A percentile compares a stretch with the other conserved stretches of the same genome.
phyloP scores from a whole-genome alignment of 1,140 invertebrate genomes.

The Cephus cinctus region DNA sequence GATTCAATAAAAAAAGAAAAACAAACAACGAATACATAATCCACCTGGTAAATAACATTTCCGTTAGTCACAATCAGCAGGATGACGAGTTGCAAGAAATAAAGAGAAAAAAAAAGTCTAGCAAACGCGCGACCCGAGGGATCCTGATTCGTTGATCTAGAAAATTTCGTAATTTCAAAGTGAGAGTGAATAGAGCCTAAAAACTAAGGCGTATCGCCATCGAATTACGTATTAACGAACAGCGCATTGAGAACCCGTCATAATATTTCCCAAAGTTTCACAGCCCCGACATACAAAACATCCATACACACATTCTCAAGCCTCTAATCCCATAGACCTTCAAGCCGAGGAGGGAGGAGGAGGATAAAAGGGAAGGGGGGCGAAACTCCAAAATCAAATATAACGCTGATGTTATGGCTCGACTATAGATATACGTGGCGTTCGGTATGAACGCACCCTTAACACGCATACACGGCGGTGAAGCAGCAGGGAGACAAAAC shows the following conservation, averaged over 20 bases:
- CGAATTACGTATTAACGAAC: neutral
- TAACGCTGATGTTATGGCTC: neutral
- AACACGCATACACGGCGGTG: constrained; percentile 8
- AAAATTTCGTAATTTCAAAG: too few relatives aligned
- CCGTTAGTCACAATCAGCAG: too few relatives aligned
- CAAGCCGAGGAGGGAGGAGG: constrained; percentile 17
- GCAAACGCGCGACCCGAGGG: too few relatives aligned
- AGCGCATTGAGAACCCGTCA: neutral
- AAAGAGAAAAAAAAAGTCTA: too few relatives aligned
- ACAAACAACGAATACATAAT: too few relatives aligned
- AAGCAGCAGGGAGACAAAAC: constrained; percentile 39
- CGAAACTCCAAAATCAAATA: neutral
- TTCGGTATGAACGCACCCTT: constrained; percentile 11
- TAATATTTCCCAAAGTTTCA: neutral
- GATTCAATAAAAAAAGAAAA: too few relatives aligned
- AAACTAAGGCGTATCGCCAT: neutral
- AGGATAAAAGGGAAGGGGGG: constrained; percentile 11
- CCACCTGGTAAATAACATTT: too few relatives aligned
- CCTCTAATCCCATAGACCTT: too few relatives aligned
- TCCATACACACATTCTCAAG: neutral
- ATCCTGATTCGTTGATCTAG: too few relatives aligned
- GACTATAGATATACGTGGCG: neutral
- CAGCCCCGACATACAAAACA: neutral
- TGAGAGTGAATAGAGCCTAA: neutral
- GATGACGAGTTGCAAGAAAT: too few relatives aligned